phyloP scores from a whole-genome alignment of 2,797 vertebrate genomes.

The Premnoplex brunnescens region DNA sequence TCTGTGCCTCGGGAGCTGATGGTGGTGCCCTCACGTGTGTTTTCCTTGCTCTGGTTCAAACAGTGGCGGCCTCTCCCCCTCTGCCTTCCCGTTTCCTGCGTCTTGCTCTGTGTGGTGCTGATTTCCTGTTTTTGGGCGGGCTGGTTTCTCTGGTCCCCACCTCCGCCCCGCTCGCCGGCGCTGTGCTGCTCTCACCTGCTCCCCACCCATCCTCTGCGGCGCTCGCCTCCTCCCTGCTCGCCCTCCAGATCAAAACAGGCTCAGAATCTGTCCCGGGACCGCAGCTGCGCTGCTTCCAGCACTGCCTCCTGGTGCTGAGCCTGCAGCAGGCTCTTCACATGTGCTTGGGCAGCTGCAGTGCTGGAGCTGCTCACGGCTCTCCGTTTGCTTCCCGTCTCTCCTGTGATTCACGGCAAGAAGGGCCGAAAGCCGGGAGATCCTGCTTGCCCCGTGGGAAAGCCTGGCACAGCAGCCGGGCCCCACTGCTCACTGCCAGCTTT shows the following conservation, averaged over 20 bases:
- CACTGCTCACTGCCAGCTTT: background rate
- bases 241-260: fast-evolving
- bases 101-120: background rate
- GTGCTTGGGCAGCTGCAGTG: background rate
- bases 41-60: background rate
- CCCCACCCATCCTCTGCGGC: conserved; percentile 21
- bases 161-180: fast-evolving
- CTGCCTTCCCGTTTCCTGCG: background rate
- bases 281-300: background rate
- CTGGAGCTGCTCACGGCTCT: background rate
- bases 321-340: fast-evolving
- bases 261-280: background rate
- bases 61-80: background rate
- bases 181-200: background rate
- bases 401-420: background rate
- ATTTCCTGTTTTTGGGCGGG: conserved; percentile 8
- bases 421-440: background rate
- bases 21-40: fast-evolving
- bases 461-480: background rate
- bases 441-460: background rate
- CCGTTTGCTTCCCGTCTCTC: fast-evolving
- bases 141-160: background rate
- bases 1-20: background rate
- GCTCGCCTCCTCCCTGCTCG: background rate
- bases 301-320: background rate